These are phyloP conservation scores for Hydractinia echinata DNA, from an alignment of 30 jellyfish, hydroid and myxozoan species.

Conservation along the genomic window DNA sequence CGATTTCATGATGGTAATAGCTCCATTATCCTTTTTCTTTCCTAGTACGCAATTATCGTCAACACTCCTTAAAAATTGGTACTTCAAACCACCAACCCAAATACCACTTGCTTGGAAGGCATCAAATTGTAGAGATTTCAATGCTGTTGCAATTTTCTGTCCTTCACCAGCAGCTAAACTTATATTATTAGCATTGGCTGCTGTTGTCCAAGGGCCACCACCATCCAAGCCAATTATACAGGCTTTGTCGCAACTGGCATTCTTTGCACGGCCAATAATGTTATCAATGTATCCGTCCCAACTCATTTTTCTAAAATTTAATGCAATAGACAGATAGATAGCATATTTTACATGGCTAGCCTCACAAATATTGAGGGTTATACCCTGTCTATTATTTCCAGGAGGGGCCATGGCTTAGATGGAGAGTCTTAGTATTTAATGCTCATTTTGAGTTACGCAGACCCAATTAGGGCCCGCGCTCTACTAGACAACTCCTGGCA, in stretches of 20 bases:
- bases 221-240: constrained; percentile 55
- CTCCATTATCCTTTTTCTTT: constrained; percentile 75
- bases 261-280: constrained; percentile 44
- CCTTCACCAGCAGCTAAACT: constrained; percentile 36
- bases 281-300: constrained; percentile 77
- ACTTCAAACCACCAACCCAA: constrained; percentile 54
- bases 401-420: no score
- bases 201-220: constrained; percentile 57
- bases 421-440: no score
- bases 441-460: no score
- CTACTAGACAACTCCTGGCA: no score
- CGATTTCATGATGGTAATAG: constrained; percentile 52
- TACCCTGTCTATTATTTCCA: no score
- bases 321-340: no score
- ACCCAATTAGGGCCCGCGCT: no score
- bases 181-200: constrained; percentile 46
- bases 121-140: constrained; percentile 3
- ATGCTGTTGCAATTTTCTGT: constrained; percentile 31
- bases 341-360: no score
- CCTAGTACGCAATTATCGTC: constrained; percentile 43
- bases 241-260: constrained; percentile 55
- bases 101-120: constrained; percentile 59
- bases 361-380: no score
- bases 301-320: constrained; percentile 35
- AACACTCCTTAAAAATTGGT: constrained; percentile 57